Base-by-base conservation (phyloP, 2,888 invertebrate genomes). In the Phortica okadai region DNA sequence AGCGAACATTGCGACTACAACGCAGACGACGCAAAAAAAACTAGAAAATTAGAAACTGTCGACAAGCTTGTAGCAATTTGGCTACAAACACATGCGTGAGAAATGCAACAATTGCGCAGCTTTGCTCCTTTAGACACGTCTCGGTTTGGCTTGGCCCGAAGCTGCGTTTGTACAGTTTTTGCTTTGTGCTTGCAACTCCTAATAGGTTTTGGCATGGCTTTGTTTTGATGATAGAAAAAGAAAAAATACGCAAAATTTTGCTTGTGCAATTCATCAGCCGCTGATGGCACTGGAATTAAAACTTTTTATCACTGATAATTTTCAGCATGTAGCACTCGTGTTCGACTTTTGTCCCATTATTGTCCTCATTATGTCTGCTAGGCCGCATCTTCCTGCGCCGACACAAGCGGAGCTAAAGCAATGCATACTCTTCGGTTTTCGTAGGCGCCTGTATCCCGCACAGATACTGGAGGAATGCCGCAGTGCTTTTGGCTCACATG, bases 401-500 rank as follows among this genome's bases (percentile, higher is more conserved):
- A 82, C 84, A 74, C 69, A 84, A 75, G 74, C 79, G 54, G 85
- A 86, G 79, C 81, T 86, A 79, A 86, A 86, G 76, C 87, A 86
- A 80, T 87, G 85, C 83, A 87, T 86, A 77, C 77, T 86, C 64
- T 86, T 86, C 74, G 85, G 85, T 62, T 86, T 86, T 78, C 86
- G 85, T 5, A 80, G 85, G 54, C 85, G 84, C 62, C 83, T 87
- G 78, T 80, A 86, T 79, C 85, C 85, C 76, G 75, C 66, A 77
- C 85, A 86, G 75, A 87, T 86, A 77, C 78, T 86, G 54, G 84
- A 84, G n/a, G 85, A 86, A 66, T 86, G 85, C 72, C 84, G 83
- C 78, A 83, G 77, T 66, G 85, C 85, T 69, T 86, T 86, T 64
- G 85, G 85, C 6, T 83, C 87, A 41, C 84, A 86, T 79, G 83